Base-by-base conservation (phyloP, 2,797 vertebrate genomes). In the Danionella dracula region DNA sequence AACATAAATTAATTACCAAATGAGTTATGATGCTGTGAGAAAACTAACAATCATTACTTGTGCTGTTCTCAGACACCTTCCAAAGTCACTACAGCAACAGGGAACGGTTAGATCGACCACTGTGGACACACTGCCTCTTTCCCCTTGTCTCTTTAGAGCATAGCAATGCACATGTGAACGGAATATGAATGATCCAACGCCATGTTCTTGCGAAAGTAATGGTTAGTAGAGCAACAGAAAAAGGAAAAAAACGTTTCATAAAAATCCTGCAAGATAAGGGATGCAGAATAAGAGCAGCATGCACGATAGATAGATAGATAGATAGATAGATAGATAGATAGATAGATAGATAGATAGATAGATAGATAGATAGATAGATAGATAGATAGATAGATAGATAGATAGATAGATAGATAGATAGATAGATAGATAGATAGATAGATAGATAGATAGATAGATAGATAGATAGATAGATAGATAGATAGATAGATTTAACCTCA, bases 111-210 rank as follows among this genome's bases (percentile, higher is more conserved):
- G 20, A 10, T 62, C 38, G 35, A 67, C 51, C 61, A 66, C 64
- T 53, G 53, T 54, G 64, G 64, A 51, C 58, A 58, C 49, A 44
- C 55, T 60, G 34, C 53, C 56, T 69, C 68, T 74, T 66, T 73
- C 68, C 71, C 56, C 65, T 67, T 66, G 68, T 67, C 71, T 77
- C 68, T 74, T 71, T 69, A 66, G 63, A 57, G 71, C 71, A 62
- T 72, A 81, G 82, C 81, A 77, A 82, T 82, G 81, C 79, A 83
- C 84, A 89, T 86, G 87, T 90, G 89, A 88, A 83, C 85, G 81
- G 89, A 90, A 90, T 90, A 84, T 88, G 86, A 90, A 90, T 89
- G 80, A 90, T 81, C 86, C 84, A 84, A 89, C 89, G 86, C 88
- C 88, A 87, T 90, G 83, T 82, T 82, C 84, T 20, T 78, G 80